Percentiles rank a stretch among this genome's conserved stretches.
phyloP scores from a whole-genome alignment of 1,140 invertebrate species.

The Oreohelix idahoensis region DNA sequence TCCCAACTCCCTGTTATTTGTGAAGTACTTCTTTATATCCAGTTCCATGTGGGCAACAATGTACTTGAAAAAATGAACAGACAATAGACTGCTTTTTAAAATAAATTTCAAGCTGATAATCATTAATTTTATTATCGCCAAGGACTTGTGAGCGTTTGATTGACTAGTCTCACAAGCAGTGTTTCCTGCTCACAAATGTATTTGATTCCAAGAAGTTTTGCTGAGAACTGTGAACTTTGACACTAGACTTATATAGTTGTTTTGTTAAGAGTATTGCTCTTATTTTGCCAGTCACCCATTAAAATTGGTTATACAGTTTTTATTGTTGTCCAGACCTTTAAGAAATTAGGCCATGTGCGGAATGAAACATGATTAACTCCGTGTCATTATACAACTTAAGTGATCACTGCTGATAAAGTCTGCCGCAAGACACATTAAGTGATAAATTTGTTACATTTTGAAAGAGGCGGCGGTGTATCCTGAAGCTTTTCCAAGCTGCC shows the following conservation, averaged over 20 bases:
- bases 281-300: not conserved
- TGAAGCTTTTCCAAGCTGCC: no score
- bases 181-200: not conserved
- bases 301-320: not conserved
- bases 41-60: not conserved
- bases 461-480: no score
- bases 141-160: not conserved
- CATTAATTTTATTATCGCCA: not conserved
- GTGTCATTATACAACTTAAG: not conserved
- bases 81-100: constrained; percentile 34
- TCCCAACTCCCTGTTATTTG: not conserved
- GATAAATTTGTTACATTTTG: no score
- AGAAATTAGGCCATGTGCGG: not conserved
- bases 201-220: constrained; percentile 3
- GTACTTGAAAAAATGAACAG: constrained; percentile 26
- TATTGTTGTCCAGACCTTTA: not conserved
- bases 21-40: not conserved
- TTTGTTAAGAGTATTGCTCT: not conserved
- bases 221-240: constrained; percentile 27
- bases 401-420: constrained; percentile 18
- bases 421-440: not conserved
- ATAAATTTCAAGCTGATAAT: not conserved
- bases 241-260: not conserved
- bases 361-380: not conserved
- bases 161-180: not conserved